Evolutionary conservation across 2,113 vertebrate species (phyloP), one percentile per base, ranked within the genome.

Genomic region (Notothenia rossii): DNA sequence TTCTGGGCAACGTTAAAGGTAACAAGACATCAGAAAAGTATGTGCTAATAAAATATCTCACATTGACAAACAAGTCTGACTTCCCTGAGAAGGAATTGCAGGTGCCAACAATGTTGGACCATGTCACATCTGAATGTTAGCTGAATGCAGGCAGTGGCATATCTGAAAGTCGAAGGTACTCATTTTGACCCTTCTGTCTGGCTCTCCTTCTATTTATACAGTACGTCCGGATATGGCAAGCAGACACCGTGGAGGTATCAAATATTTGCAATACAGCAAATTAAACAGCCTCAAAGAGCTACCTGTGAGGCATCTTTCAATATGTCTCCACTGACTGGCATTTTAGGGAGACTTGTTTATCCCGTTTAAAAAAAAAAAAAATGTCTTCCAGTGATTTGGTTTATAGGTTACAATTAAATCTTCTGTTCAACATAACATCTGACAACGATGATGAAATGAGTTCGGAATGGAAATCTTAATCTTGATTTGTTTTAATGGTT

Each of bases 241-340:
- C 87, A 92, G 92, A 93, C 92, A 94, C 94, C 90, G 79, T 67
- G 86, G 87, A 89, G 92, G 91, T 94, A 94, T 95, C 94, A 93
- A 94, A 95, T 95, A 95, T 94, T 94, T 94, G 94, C 92, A 92
- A 94, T 92, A 90, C 93, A 93, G 92, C 94, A 92, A 92, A 95
- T 93, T 86, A 92, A 91, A 89, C 76, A 68, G 89, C 75, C 82
- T 90, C 89, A 89, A 92, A 94, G 90, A 89, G 83, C 77, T 90
- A 93, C 91, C 91, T 91, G 89, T 87, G 91, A 89, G 85, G 82
- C 75, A 88, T 88, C 81, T 86, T 88, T 83, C 72, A 86, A 82
- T 81, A 79, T 59, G 54, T 86, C 79, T 79, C 53, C 69, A 72
- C 88, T 75, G 69, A 72, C 70, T 75, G 82, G 71, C 64, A 75